These are phyloP conservation scores for Alcis repandata DNA, from an alignment of 2,888 invertebrate genomes.

Conservation along the genomic window DNA sequence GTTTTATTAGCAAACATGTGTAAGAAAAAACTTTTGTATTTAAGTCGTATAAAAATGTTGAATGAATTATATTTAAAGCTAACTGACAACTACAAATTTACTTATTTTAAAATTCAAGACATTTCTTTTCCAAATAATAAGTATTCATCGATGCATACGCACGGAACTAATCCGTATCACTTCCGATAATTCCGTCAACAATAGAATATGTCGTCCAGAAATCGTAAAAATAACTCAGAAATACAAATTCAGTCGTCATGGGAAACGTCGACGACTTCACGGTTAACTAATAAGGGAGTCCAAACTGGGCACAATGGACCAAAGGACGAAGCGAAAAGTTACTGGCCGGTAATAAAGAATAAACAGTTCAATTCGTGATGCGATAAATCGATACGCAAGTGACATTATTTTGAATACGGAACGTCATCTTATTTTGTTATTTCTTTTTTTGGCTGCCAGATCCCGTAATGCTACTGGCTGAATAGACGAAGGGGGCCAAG, in stretches of 20 bases:
- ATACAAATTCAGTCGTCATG: slow-evolving; percentile 81
- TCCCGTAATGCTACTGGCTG: slow-evolving; percentile 51
- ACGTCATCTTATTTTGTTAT: slow-evolving; percentile 73
- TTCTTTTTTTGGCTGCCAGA: slow-evolving; percentile 56
- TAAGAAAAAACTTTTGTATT: not conserved
- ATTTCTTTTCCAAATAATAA: slow-evolving; percentile 24
- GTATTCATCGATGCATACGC: slow-evolving; percentile 62
- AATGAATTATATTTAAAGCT: too few species aligned
- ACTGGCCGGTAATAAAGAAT: slow-evolving; percentile 45
- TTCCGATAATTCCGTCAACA: slow-evolving; percentile 72
- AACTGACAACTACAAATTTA: not conserved
- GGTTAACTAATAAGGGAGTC: slow-evolving; percentile 78
- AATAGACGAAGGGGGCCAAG: slow-evolving; percentile 73
- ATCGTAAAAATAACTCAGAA: slow-evolving; percentile 72
- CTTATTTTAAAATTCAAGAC: slow-evolving; percentile 19
- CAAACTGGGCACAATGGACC: slow-evolving; percentile 32
- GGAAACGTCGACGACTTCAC: slow-evolving; percentile 80
- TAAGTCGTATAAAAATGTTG: too few species aligned
- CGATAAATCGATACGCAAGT: slow-evolving; percentile 79
- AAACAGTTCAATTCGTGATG: slow-evolving; percentile 71
- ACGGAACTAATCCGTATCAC: slow-evolving; percentile 78
- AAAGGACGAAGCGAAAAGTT: slow-evolving; percentile 45
- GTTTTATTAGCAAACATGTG: too few species aligned
- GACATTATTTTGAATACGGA: slow-evolving; percentile 84
- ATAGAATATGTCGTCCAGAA: slow-evolving; percentile 69